These are phyloP conservation scores for Orycteropus afer DNA, from an alignment of 2,113 vertebrate species.

Conservation along the genomic window DNA sequence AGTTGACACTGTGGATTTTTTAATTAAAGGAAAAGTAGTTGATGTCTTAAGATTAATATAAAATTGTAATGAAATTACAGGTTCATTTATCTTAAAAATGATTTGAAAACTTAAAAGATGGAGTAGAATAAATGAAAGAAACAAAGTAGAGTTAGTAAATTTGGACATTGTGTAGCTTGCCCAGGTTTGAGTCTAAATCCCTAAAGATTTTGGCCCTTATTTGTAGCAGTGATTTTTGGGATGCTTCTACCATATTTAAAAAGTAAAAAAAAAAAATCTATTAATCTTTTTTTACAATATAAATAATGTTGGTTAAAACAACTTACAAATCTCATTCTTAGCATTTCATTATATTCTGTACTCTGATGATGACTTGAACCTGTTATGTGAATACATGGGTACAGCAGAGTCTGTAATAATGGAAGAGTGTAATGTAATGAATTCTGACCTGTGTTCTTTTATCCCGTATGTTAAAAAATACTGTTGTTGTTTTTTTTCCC, in stretches of 20 bases:
- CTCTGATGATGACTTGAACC: neutral
- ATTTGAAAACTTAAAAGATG: slow-evolving; percentile 29
- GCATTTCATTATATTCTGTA: neutral
- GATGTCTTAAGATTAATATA: neutral
- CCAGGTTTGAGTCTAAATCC: neutral
- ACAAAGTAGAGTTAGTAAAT: neutral
- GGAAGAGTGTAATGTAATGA: neutral
- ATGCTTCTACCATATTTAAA: neutral
- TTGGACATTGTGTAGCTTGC: neutral
- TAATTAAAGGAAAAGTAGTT: slow-evolving; percentile 12
- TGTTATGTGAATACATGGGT: neutral
- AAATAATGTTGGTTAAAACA: slow-evolving; percentile 1
- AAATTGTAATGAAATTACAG: slow-evolving; percentile 8
- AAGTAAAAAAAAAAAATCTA: neutral
- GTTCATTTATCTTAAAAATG: slow-evolving; percentile 5
- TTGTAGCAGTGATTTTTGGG: slow-evolving; percentile 12
- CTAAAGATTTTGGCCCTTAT: neutral
- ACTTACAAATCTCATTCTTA: neutral
- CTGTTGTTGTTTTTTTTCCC: neutral
- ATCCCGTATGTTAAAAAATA: neutral
- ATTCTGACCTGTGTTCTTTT: neutral
- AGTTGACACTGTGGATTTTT: neutral
- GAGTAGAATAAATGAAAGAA: neutral
- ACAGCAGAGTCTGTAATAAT: neutral
- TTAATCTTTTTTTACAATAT: slow-evolving; percentile 8